Conservation (phyloP, 2,888 invertebrate genomes). For the Xylocampa areola region DNA sequence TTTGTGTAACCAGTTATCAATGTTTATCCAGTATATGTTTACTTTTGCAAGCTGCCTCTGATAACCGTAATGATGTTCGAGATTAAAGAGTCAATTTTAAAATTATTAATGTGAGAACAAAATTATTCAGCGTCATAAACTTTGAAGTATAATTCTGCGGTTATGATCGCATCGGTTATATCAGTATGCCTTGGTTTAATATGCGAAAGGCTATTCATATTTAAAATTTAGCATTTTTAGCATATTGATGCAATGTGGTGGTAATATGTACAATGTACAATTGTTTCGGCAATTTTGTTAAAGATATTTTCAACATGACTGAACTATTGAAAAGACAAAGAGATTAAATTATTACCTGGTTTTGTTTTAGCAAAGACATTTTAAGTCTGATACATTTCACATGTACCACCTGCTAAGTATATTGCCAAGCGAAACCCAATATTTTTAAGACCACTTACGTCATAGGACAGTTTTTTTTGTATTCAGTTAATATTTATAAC, state of each 20-base stretch:
- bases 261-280: too few relatives aligned
- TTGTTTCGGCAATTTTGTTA: not conserved
- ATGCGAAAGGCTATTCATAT: not conserved
- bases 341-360: too few relatives aligned
- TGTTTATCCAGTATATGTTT: slow-evolving; percentile 78
- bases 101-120: slow-evolving; percentile 46
- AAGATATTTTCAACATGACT: slow-evolving; percentile 6
- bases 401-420: slow-evolving; percentile 27
- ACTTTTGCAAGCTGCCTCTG: slow-evolving; percentile 69
- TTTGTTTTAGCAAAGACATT: slow-evolving; percentile 14
- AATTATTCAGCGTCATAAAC: slow-evolving; percentile 29
- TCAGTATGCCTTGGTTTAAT: slow-evolving; percentile 4
- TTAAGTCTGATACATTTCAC: slow-evolving; percentile 7
- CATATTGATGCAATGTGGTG: too few relatives aligned
- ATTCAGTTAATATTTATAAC: slow-evolving; percentile 35
- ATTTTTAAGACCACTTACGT: slow-evolving; percentile 38
- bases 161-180: slow-evolving; percentile 1
- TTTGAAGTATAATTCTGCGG: slow-evolving; percentile 16
- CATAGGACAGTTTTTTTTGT: slow-evolving; percentile 38
- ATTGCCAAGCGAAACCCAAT: slow-evolving; percentile 30
- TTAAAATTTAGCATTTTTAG: too few relatives aligned
- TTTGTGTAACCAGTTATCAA: slow-evolving; percentile 78
- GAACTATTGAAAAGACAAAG: slow-evolving; percentile 6
- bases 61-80: slow-evolving; percentile 67
- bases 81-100: slow-evolving; percentile 57